Base-by-base conservation (phyloP, 2,888 invertebrate genomes). In the Drosophila ustulata region DNA sequence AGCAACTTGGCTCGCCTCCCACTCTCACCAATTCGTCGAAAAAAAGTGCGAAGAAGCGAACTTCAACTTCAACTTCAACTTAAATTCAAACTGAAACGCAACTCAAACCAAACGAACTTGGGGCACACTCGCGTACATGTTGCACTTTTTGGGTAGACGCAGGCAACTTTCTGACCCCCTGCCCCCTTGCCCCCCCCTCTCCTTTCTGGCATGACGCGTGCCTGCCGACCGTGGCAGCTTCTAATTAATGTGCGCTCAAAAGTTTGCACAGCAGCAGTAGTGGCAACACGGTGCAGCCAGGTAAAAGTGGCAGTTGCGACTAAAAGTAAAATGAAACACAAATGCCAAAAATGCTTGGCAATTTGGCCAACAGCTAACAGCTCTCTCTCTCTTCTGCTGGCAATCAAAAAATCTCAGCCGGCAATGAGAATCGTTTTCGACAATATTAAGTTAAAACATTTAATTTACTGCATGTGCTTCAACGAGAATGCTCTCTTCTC, bases 191-290 rank as follows among this genome's bases (percentile, higher is more conserved):
- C 69, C 57, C 37, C 4, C 4, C n/a, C 37, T 37, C 28, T 32
- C 32, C 30, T 30, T 30, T 30, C 37, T 8, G 28, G 30, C 32
- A 26, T 43, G 79, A 61, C 69, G 71, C 66, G 67, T 78, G 75
- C 72, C 82, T 74, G 79, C 71, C 71, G 67, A 81, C 66, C 88
- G 72, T 89, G 85, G 89, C 80, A 82, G 80, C 89, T 89, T 89
- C 84, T 89, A 84, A 84, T 84, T 84, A 84, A 88, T 88, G 89
- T 85, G 72, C 82, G 74, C 67, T 74, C 51, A 63, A 73, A 88
- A 88, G 64, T 82, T 89, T 76, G 64, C 34, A 32, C 57, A 58
- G 68, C 57, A 73, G 39, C 63, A 61, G 28, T 26, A 62, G 45
- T 39, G 49, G 49, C 59, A 72, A 52, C 56, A 39, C 39, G 13